These are phyloP conservation scores for Tetanocera ferruginea DNA, from an alignment of 2,888 invertebrate genomes.

Conservation along the genomic window DNA sequence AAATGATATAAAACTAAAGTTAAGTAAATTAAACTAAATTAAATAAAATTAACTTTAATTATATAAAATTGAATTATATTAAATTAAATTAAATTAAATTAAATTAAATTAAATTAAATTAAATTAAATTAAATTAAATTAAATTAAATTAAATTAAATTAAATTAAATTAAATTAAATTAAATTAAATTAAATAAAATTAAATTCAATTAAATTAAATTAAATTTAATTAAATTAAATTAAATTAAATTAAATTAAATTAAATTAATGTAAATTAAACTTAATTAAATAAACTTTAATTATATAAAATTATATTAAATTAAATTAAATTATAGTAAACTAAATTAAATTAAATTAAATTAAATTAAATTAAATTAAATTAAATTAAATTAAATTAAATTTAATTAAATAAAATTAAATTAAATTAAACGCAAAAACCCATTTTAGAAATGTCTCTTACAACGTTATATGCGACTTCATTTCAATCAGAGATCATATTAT, in stretches of 20 bases:
- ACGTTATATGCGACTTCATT: too few species aligned
- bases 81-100: neutral
- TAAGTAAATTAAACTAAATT: too few species aligned
- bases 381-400: neutral
- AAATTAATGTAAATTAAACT: neutral
- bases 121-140: neutral
- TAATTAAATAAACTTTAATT: neutral
- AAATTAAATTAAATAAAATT: neutral
- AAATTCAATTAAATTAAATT: neutral
- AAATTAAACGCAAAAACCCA: too few species aligned
- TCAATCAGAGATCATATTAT: too few species aligned
- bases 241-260: neutral
- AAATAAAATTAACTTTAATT: too few species aligned
- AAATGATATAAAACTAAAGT: too few species aligned
- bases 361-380: neutral
- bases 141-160: neutral
- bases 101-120: slow-evolving; percentile 5
- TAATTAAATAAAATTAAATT: slow-evolving; percentile 1
- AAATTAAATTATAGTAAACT: too few species aligned
- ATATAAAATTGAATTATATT: neutral
- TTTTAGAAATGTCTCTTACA: too few species aligned
- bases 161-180: neutral
- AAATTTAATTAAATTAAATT: neutral
- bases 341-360: neutral
- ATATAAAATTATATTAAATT: neutral